Percentiles rank a stretch among this genome's conserved stretches.
Evolutionary conservation across 1,140 invertebrate species (phyloP).

Genomic region (Bradysia coprophila): DNA sequence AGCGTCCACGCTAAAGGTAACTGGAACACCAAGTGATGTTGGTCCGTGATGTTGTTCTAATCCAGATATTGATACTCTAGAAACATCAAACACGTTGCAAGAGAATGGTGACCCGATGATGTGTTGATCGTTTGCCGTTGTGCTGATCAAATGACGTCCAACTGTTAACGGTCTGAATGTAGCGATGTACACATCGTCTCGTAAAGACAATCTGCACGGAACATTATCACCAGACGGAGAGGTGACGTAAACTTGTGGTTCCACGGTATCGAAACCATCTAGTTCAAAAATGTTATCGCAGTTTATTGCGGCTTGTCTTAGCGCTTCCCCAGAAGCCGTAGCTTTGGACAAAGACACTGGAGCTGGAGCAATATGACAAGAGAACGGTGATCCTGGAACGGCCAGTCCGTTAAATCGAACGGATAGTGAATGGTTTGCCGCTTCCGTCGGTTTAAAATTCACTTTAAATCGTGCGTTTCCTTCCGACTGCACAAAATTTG

Average conservation of each 20-base stretch:
- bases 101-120: conserved; percentile 81
- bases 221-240: conserved; percentile 61
- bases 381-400: conserved; percentile 83
- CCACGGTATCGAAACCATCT: conserved; percentile 27
- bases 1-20: conserved; percentile 86
- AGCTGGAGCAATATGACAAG: conserved; percentile 46
- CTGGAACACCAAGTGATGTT: conserved; percentile 59
- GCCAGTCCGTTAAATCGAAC: conserved; percentile 93
- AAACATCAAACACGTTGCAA: conserved; percentile 84
- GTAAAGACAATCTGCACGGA: conserved; percentile 36
- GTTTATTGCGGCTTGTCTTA: conserved; percentile 35
- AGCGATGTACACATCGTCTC: conserved; percentile 48
- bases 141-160: conserved; percentile 64
- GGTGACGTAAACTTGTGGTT: conserved; percentile 50
- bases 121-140: conserved; percentile 61
- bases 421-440: conserved; percentile 69
- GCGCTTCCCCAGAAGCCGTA: conserved; percentile 32
- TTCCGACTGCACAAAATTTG: conserved; percentile 95
- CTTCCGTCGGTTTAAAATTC: conserved; percentile 91
- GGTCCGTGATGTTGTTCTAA: conserved; percentile 35
- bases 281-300: conserved; percentile 21
- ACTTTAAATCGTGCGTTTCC: conserved; percentile 83
- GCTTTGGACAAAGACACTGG: conserved; percentile 24
- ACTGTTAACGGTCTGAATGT: conserved; percentile 69
- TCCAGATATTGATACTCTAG: conserved; percentile 63